Conservation (phyloP, 2,888 invertebrate genomes). For the Spodoptera littoralis region DNA sequence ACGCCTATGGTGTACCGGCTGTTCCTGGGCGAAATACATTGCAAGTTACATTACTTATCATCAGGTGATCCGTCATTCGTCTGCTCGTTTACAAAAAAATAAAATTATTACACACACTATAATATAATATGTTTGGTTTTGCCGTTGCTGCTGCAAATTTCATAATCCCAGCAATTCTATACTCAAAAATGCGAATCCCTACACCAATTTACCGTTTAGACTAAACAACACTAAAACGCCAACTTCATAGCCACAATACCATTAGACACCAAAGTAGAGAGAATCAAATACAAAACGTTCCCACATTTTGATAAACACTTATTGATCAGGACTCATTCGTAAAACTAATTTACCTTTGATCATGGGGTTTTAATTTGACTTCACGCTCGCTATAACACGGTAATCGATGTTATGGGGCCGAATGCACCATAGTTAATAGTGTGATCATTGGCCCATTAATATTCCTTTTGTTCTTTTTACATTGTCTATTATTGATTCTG, state of each 20-base stretch:
- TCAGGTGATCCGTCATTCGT: too few species aligned
- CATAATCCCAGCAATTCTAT: too few species aligned
- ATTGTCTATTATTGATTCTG: constrained; percentile 1
- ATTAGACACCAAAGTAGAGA: constrained; percentile 28
- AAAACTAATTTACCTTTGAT: constrained; percentile 52
- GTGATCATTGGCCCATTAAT: constrained; percentile 36
- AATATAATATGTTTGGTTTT: too few species aligned
- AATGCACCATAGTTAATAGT: constrained; percentile 33
- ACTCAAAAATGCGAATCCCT: too few species aligned
- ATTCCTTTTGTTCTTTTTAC: constrained; percentile 17
- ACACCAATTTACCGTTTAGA: too few species aligned
- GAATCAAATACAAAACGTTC: constrained; percentile 30
- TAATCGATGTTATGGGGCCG: constrained; percentile 39
- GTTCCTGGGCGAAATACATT: too few species aligned
- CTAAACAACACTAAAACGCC: neutral
- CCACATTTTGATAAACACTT: constrained; percentile 48
- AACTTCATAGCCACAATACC: constrained; percentile 12
- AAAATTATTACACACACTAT: too few species aligned
- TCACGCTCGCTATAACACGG: constrained; percentile 43
- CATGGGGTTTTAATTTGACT: constrained; percentile 45
- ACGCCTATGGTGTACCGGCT: too few species aligned
- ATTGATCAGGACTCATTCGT: constrained; percentile 32
- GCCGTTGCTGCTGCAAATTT: too few species aligned
- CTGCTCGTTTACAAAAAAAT: too few species aligned
- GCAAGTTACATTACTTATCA: too few species aligned